These are phyloP conservation scores for Azorinus chamasolen DNA, from an alignment of 2,888 invertebrate genomes.

Conservation along the genomic window DNA sequence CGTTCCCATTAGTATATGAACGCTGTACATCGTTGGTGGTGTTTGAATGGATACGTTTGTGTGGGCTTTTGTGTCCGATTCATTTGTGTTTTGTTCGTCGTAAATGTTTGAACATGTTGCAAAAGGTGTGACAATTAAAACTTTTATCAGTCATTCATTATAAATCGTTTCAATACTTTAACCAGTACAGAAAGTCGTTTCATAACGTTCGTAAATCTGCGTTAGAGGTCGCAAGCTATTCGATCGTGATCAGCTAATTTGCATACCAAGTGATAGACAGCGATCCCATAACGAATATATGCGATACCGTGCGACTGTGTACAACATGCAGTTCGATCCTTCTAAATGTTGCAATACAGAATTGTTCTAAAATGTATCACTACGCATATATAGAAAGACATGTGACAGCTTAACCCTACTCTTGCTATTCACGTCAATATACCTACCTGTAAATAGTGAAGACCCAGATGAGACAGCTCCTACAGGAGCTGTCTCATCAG, in stretches of 20 bases:
- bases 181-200: constrained; percentile 42
- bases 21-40: constrained; percentile 36
- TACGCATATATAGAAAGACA: no score
- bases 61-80: constrained; percentile 42
- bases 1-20: constrained; percentile 38
- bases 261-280: constrained; percentile 38
- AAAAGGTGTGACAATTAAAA: constrained; percentile 38
- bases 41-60: constrained; percentile 39
- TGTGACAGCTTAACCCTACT: no score
- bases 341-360: no score
- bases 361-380: no score
- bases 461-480: no score
- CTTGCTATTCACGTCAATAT: no score
- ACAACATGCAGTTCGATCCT: constrained; percentile 20
- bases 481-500: no score
- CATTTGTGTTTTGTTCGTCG: constrained; percentile 40
- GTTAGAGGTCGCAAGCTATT: no score
- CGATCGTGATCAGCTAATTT: constrained; percentile 36
- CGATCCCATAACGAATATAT: constrained; percentile 36
- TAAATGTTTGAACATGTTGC: constrained; percentile 38
- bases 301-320: constrained; percentile 27
- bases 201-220: constrained; percentile 38
- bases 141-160: constrained; percentile 36
- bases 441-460: no score
- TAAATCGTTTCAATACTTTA: constrained; percentile 42